Evolutionary conservation across 2,888 invertebrate species (phyloP), one percentile per base, ranked within the genome.

Genomic region (Muschampia plurimacula): DNA sequence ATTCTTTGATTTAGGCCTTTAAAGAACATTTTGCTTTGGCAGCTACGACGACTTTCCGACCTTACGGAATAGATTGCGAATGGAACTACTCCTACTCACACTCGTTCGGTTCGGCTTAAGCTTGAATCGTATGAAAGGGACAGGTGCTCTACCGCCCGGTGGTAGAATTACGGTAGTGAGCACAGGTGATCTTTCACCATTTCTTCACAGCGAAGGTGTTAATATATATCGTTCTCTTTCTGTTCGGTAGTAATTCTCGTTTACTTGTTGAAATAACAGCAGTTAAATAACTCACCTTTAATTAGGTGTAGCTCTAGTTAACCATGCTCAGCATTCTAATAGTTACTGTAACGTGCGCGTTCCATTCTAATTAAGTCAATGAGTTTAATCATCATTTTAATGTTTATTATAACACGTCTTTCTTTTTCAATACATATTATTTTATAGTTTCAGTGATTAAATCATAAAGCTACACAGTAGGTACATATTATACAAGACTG

Each of bases 151-250:
- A 92, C 90, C 89, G 89, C 86, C 83, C 84, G 88, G 89, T 89
- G 88, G 89, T 90, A 89, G 89, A 92, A 93, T 94, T 93, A 92
- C 94, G 88, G 94, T 93, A 94, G 94, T 94, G 92, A 94, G 90
- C 95, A 94, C 92, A 93, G 93, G 92, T 94, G 94, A 94, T 93
- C 94, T 94, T 95, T 93, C 89, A 90, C 84, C 85, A 90, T 91
- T 91, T 89, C 88, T 89, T 86, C 79, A 81, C 75, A 83, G 83
- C 83, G 87, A 82, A 89, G 88, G 90, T 89, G 89, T 86, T 86
- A 90, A 90, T 89, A 79, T 92, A 91, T 86, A 87, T 74, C 83
- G 81, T 75, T 89, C 92, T 88, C 92, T 82, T 85, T 92, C 87
- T 81, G 52, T 75, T 85, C 74, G 69, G 78, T 79, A 75, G 73